Evolutionary conservation across 2,888 invertebrate genomes (phyloP).

Genomic region (Torymus aiolomorphi): DNA sequence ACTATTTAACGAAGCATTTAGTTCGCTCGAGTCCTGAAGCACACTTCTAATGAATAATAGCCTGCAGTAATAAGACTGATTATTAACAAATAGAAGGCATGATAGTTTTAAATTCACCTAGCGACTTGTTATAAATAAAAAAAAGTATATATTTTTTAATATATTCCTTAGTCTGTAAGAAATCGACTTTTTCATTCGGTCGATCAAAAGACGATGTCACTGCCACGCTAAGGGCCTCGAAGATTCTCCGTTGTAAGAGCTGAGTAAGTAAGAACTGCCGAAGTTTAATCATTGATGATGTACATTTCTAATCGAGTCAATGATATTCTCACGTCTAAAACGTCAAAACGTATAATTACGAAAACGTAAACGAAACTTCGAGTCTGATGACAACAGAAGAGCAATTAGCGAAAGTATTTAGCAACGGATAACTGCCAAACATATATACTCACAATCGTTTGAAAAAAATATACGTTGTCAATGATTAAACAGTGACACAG

Average conservation of each 20-base stretch:
- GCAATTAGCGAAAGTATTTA: conserved; percentile 53
- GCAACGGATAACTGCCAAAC: conserved; percentile 55
- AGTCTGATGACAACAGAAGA: conserved; percentile 48
- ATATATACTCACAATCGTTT: conserved; percentile 44
- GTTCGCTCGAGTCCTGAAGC: too few relatives aligned
- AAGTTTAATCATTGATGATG: conserved; percentile 44
- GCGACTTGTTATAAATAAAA: conserved; percentile 1
- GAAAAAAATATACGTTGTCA: conserved; percentile 47
- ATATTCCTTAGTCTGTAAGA: conserved; percentile 12
- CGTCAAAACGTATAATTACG: neutral
- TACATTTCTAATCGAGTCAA: conserved; percentile 26
- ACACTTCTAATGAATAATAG: too few relatives aligned
- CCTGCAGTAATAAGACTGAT: too few relatives aligned
- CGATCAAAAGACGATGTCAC: conserved; percentile 3
- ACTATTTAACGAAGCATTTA: too few relatives aligned
- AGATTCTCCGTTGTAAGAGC: conserved; percentile 3
- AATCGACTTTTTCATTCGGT: conserved; percentile 35
- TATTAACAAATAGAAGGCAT: neutral
- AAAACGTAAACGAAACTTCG: conserved; percentile 20
- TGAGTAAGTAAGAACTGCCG: neutral
- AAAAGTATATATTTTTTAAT: neutral
- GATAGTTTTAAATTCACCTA: neutral
- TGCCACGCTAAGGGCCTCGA: conserved; percentile 31
- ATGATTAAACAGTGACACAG: conserved; percentile 37
- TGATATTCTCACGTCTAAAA: too few relatives aligned